Evolutionary conservation across 2,113 vertebrate species (phyloP).

Genomic region (Chelonoidis abingdonii): DNA sequence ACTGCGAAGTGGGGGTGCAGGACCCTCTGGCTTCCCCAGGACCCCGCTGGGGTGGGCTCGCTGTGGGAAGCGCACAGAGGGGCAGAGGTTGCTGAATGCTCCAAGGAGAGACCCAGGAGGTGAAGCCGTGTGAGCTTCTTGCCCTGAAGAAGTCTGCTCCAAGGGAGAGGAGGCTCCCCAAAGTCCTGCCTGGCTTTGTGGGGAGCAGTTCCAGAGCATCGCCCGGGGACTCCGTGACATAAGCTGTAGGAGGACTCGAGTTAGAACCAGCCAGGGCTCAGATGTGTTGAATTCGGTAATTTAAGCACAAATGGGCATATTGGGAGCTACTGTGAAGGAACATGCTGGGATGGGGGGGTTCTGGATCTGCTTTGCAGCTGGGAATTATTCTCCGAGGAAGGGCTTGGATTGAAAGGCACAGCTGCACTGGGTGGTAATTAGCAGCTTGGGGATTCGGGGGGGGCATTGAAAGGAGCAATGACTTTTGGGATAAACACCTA

Average conservation of each 20-base stretch:
- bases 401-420: constrained; percentile 27
- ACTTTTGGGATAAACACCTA: background rate
- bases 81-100: too few relatives aligned
- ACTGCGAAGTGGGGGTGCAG: too few relatives aligned
- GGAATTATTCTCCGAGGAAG: constrained; percentile 37
- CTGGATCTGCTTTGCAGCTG: background rate
- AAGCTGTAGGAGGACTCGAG: background rate
- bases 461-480: background rate
- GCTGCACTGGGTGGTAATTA: constrained; percentile 16
- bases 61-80: too few relatives aligned
- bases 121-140: too few relatives aligned
- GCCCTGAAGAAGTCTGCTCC: too few relatives aligned
- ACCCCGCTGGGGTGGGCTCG: too few relatives aligned
- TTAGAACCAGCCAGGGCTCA: background rate
- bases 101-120: too few relatives aligned
- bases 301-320: background rate
- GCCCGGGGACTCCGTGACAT: too few relatives aligned
- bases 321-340: background rate
- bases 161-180: too few relatives aligned
- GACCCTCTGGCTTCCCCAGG: too few relatives aligned
- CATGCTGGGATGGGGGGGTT: background rate
- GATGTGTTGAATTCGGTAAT: constrained; percentile 41
- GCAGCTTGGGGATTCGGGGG: constrained; percentile 2
- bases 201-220: too few relatives aligned
- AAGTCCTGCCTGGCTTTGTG: too few relatives aligned